These are phyloP conservation scores for Crocallis elinguaria DNA, from an alignment of 2,888 invertebrate species.

Conservation along the genomic window DNA sequence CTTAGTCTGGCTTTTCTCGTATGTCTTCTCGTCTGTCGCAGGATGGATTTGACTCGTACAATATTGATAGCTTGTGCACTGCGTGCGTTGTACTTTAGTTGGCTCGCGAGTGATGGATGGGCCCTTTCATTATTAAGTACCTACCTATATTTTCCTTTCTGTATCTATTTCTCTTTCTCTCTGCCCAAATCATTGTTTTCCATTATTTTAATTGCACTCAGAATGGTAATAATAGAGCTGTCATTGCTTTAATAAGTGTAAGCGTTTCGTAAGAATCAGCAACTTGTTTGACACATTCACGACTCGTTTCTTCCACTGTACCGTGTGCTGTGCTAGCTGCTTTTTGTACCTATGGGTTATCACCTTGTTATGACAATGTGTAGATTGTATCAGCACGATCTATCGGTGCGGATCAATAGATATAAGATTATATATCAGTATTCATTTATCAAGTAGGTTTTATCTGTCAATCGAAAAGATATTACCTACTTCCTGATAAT, in stretches of 20 bases:
- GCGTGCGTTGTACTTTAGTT: constrained; percentile 53
- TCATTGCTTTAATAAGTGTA: constrained; percentile 83
- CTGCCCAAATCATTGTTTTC: constrained; percentile 72
- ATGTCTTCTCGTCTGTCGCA: constrained; percentile 69
- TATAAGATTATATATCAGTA: constrained; percentile 37
- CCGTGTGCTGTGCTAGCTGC: constrained; percentile 85
- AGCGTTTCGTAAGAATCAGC: constrained; percentile 81
- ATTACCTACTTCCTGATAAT: constrained; percentile 6
- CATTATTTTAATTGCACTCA: constrained; percentile 74
- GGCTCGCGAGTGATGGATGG: constrained; percentile 45
- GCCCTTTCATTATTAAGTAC: constrained; percentile 27
- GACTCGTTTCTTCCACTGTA: constrained; percentile 83
- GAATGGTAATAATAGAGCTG: constrained; percentile 85
- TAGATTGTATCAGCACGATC: constrained; percentile 74
- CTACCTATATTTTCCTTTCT: constrained; percentile 41
- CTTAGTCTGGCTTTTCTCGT: constrained; percentile 79
- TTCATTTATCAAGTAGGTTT: constrained; percentile 14
- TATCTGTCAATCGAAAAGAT: constrained; percentile 12
- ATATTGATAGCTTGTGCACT: constrained; percentile 59
- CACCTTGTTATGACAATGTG: constrained; percentile 78
- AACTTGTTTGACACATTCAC: constrained; percentile 82
- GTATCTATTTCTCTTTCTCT: constrained; percentile 67
- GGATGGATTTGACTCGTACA: constrained; percentile 46
- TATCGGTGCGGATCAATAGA: constrained; percentile 57
- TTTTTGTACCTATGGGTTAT: constrained; percentile 80